Base-by-base conservation (phyloP, 2,797 vertebrate genomes). In the Acipenser transmontanus region DNA sequence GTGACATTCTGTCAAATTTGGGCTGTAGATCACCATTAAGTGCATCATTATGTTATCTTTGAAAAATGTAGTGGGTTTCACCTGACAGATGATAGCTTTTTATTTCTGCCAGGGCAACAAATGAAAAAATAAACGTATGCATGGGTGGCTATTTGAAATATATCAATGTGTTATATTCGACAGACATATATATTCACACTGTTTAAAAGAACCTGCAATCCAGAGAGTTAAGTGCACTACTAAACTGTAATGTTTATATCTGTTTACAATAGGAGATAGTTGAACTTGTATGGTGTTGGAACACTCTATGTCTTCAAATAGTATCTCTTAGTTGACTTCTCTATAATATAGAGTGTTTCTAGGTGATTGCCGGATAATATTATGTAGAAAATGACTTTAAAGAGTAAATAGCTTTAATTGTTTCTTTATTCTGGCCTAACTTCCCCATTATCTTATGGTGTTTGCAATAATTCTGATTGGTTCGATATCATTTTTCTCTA, bases 21-120 rank as follows among this genome's bases (percentile, higher is more conserved):
- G 67, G 70, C 70, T 66, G 71, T 76, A 74, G 73, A 74, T 78
- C 80, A 75, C 70, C 34, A 1, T 74, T 76, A 82, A 83, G 69
- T 77, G 69, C 73, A 78, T 81, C 71, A 73, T 84, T 81, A 77
- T 74, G 70, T 74, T 82, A 79, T 76, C 72, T 76, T 76, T 63
- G 64, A 79, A 81, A 77, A 83, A 77, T 79, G 79, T 74, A 74
- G 65, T 70, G 1, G 63, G 61, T 78, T 83, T 76, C 66, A 75
- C 71, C 74, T 77, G 71, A 77, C 74, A 77, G 72, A 72, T 75
- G 80, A 81, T 73, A 66, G 67, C 69, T 74, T 77, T 74, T 34
- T 73, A 10, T 65, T 51, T 71, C 67, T 75, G 68, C 71, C 65
- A 66, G 0, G 62, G 7, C 56, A 71, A 68, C 50, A 71, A 48